Base-by-base conservation (phyloP, 2,888 invertebrate genomes). In the Acronicta psi region DNA sequence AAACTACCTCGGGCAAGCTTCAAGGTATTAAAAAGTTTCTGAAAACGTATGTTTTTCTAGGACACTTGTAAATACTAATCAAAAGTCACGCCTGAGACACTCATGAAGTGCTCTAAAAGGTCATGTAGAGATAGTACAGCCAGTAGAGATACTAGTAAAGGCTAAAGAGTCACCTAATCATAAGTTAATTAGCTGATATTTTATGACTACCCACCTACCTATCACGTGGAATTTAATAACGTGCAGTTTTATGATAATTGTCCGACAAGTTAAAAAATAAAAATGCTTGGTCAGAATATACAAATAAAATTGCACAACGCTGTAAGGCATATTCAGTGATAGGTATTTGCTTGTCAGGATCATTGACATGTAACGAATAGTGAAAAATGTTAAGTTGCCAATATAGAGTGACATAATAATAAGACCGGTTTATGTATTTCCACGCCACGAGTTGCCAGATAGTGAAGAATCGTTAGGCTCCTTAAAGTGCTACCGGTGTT, bases 281-380 rank as follows among this genome's bases (percentile, higher is more conserved):
- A 71, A 67, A 42, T 37, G 58, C 59, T 43, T 41, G 31, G 57
- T 71, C 67, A 61, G 55, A 47, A 40, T 53, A 41, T 41, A 60
- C 53, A 59, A 57, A 52, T 46, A 51, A 51, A 59, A 67, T 47
- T 73, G 54, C 57, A 66, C 53, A 55, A 57, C 53, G 42, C 46
- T 13, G 44, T 3, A 29, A 29, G 29, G 29, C 46, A 29, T 55
- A 47, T 60, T 65, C 57, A 34, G 46, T 73, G 74, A 47, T 54
- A 58, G 49, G 59, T 65, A 36, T 11, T n/a, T 29, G 4, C 11
- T 11, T 29, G 43, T 69, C 76, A 81, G 80, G 29, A 83, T 83
- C 84, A 81, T 82, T 84, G 82, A 84, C 83, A 79, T 82, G 80
- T 69, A 82, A 74, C 79, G 75, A 75, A 74, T 79, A 77, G 79